These are phyloP conservation scores for Acronicta alni DNA, from an alignment of 2,888 invertebrate species.

Conservation along the genomic window DNA sequence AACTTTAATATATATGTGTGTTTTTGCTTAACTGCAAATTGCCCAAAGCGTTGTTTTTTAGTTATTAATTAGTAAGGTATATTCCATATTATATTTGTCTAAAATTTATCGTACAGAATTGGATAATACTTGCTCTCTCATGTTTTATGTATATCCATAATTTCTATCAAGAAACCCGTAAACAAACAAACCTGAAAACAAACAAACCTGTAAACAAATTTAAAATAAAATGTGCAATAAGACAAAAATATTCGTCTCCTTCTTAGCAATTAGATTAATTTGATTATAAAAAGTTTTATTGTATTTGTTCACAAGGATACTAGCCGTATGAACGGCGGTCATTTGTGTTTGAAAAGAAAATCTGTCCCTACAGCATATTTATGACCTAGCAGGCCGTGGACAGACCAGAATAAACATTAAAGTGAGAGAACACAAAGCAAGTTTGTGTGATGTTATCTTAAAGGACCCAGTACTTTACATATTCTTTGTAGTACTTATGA, in stretches of 20 bases:
- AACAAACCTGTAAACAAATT: too few relatives aligned
- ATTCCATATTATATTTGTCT: too few relatives aligned
- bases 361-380: conserved; percentile 9
- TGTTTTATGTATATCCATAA: too few relatives aligned
- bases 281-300: not conserved
- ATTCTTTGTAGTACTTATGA: conserved; percentile 38
- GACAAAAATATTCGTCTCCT: too few relatives aligned
- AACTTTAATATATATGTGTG: conserved; percentile 4
- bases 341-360: not conserved
- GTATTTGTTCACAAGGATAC: not conserved
- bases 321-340: too few relatives aligned
- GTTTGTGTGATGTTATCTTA: conserved; percentile 44
- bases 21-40: not conserved
- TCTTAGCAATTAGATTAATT: too few relatives aligned
- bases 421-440: conserved; percentile 37
- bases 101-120: too few relatives aligned
- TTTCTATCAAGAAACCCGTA: too few relatives aligned
- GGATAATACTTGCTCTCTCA: too few relatives aligned
- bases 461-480: conserved; percentile 40
- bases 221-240: too few relatives aligned
- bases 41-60: not conserved
- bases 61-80: too few relatives aligned
- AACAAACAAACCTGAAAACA: too few relatives aligned
- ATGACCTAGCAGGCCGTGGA: conserved; percentile 32
- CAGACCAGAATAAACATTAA: conserved; percentile 20